Evolutionary conservation across 2,888 invertebrate species (phyloP), one percentile per base, ranked within the genome.

Genomic region (Ochropacha duplaris): DNA sequence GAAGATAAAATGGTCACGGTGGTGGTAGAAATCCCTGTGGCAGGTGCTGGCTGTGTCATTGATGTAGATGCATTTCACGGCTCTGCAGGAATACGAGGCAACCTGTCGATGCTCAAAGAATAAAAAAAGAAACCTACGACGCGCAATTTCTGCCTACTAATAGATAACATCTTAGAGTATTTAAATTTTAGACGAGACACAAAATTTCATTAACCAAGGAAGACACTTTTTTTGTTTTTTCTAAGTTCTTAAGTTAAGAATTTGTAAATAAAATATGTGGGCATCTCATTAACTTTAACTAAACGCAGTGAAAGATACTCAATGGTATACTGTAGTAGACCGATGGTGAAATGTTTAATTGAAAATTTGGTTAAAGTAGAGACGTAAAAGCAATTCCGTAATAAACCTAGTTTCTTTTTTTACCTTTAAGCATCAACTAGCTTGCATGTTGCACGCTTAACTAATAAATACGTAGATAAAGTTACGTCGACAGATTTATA

Each of bases 1-100:
- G 83, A 83, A 84, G 86, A 88, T 86, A 84, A 86, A 88, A 81
- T 72, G 76, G 81, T 83, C 81, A 83, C 81, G 80, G 74, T 71
- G 69, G 74, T 71, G 69, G 68, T 67, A 65, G 69, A 77, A 76
- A 77, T 70, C 68, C 71, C 66, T 62, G 67, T 60, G 72, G 84
- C 89, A 88, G 90, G 88, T 88, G 83, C 72, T 64, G 66, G 44
- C 44, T 44, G 57, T 74, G 78, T 74, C 78, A 72, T 66, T 55
- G 64, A 44, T 71, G 72, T 78, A 74, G 80, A 78, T 79, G 78
- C 74, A 75, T 69, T 72, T 78, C 69, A 69, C 67, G 68, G 64
- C 58, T 67, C 69, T 68, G 68, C 58, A 9, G n/a, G 56, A 67
- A 70, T 65, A 68, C 60, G 61, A 51, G 31, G 55, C 52, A 44